Evolutionary conservation across 2,113 vertebrate species (phyloP).

Genomic region (Carassius gibelio): DNA sequence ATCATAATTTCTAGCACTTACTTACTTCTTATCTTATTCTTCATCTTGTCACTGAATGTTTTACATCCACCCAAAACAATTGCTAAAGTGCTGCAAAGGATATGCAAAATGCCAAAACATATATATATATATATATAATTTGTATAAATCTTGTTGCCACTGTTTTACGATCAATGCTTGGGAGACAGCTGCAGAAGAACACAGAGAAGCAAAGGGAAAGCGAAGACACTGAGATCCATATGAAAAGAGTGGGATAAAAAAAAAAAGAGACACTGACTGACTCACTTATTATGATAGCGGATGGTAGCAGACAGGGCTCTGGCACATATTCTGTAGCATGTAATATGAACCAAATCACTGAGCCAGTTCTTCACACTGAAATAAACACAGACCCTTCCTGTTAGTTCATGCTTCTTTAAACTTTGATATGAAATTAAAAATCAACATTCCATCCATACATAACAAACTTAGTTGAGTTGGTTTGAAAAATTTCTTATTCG

Average conservation of each 20-base stretch:
- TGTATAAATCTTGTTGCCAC: too few relatives aligned
- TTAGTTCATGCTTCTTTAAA: not conserved
- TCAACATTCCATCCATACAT: not conserved
- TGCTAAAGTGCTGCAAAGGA: too few relatives aligned
- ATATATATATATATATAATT: too few relatives aligned
- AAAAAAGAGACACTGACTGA: not conserved
- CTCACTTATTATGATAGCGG: constrained; percentile 91
- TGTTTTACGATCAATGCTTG: too few relatives aligned
- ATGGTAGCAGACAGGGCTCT: constrained; percentile 88
- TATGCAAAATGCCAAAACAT: too few relatives aligned
- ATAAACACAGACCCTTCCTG: constrained; percentile 36
- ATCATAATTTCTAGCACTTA: not conserved
- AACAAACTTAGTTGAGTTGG: not conserved
- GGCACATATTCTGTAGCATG: constrained; percentile 90
- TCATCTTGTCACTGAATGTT: not conserved
- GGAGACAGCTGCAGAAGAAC: not conserved
- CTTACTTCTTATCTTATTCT: not conserved
- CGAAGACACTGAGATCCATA: not conserved
- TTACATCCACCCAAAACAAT: too few relatives aligned
- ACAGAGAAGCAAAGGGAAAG: not conserved
- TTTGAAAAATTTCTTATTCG: not conserved
- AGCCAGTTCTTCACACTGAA: constrained; percentile 83
- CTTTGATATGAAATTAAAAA: not conserved
- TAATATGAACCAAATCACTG: constrained; percentile 90
- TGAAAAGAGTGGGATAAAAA: not conserved